A percentile compares a stretch with the other conserved stretches of the same genome.
These are phyloP conservation scores for Lophius piscatorius DNA, from an alignment of 2,113 vertebrate genomes.

Conservation along the genomic window DNA sequence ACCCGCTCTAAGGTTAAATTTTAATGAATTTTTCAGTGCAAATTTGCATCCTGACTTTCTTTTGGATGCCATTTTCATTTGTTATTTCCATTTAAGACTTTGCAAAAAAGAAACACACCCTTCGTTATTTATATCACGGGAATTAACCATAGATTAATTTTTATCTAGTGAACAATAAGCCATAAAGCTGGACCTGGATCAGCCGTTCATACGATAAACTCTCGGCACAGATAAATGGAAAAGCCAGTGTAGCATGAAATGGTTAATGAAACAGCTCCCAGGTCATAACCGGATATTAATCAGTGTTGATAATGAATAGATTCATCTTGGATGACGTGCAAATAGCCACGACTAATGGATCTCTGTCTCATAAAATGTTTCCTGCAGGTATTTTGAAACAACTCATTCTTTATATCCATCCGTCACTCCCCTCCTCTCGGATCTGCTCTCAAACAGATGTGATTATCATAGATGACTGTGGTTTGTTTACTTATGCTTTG, in stretches of 20 bases:
- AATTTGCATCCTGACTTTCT: too few species aligned
- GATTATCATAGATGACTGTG: not conserved
- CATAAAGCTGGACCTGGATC: not conserved
- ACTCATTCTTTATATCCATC: slow-evolving; percentile 22
- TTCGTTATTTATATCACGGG: not conserved
- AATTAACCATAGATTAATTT: not conserved
- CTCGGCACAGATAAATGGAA: slow-evolving; percentile 45
- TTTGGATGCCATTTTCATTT: too few species aligned
- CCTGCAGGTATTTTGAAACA: slow-evolving; percentile 32
- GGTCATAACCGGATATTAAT: slow-evolving; percentile 58
- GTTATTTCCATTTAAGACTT: too few species aligned
- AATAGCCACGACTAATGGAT: slow-evolving; percentile 63
- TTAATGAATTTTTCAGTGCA: too few species aligned
- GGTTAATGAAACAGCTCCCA: slow-evolving; percentile 68
- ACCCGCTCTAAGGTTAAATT: too few species aligned
- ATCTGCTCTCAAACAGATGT: slow-evolving; percentile 1
- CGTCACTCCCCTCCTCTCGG: not conserved
- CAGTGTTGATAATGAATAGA: slow-evolving; percentile 56
- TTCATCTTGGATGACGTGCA: slow-evolving; percentile 62
- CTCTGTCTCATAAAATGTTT: slow-evolving; percentile 37
- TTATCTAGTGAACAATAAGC: slow-evolving; percentile 3
- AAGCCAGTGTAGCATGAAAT: slow-evolving; percentile 63
- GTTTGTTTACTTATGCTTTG: too few species aligned
- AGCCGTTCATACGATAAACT: slow-evolving; percentile 32
- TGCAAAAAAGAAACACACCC: too few species aligned